These are phyloP conservation scores for Augiades crinisus DNA, from an alignment of 2,888 invertebrate species.

Conservation along the genomic window DNA sequence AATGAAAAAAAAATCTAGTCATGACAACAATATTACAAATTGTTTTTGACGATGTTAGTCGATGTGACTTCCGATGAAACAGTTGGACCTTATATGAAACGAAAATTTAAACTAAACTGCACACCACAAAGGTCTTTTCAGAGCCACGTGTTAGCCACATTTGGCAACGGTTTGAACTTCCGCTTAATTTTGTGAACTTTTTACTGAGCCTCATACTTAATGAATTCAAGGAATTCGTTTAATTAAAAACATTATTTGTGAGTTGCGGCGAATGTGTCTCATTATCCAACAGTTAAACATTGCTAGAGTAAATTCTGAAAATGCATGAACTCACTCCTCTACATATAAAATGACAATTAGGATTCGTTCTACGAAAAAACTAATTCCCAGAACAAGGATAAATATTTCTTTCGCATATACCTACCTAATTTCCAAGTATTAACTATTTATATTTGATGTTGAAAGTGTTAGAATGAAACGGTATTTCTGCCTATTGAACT, in stretches of 20 bases:
- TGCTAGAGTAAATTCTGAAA: constrained; percentile 21
- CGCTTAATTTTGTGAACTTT: constrained; percentile 56
- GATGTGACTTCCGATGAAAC: background rate
- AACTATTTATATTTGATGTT: background rate
- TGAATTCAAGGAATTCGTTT: constrained; percentile 69
- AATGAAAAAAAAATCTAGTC: no score
- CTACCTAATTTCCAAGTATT: background rate
- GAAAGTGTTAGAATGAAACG: background rate
- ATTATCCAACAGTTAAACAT: constrained; percentile 42
- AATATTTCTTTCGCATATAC: background rate
- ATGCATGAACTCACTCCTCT: constrained; percentile 2
- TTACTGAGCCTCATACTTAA: constrained; percentile 44
- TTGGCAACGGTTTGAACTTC: constrained; percentile 71
- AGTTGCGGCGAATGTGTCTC: constrained; percentile 38
- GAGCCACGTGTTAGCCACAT: constrained; percentile 45
- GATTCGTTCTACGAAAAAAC: background rate
- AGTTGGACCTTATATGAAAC: background rate
- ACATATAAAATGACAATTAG: background rate
- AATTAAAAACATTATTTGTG: constrained; percentile 43
- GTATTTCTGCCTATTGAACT: background rate
- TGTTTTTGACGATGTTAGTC: background rate
- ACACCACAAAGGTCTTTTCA: constrained; percentile 11
- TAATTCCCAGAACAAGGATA: background rate
- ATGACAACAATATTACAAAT: no score
- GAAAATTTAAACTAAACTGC: constrained; percentile 4